Evolutionary conservation across 2,797 vertebrate species (phyloP).

Genomic region (Mionectes olivaceus): DNA sequence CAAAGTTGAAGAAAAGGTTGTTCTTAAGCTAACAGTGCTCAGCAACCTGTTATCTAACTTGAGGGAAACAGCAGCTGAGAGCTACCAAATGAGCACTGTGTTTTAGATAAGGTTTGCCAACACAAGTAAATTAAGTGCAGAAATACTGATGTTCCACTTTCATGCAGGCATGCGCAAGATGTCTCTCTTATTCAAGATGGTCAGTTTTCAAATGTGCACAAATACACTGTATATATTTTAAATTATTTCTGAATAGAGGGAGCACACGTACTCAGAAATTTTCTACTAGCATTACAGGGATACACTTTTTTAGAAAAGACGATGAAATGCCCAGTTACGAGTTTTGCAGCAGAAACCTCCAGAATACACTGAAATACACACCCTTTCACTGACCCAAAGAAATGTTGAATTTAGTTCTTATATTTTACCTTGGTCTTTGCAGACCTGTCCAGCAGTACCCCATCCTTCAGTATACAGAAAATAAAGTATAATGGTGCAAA

Average conservation of each 20-base stretch:
- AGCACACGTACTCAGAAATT: not conserved
- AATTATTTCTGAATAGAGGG: not conserved
- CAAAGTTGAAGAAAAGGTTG: too few species aligned
- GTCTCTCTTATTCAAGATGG: not conserved
- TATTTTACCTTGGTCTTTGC: not conserved
- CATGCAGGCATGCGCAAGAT: not conserved
- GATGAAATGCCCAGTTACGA: rapidly evolving
- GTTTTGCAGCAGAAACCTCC: not conserved
- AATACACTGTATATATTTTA: not conserved
- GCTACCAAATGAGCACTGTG: not conserved
- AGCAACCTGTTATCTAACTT: not conserved
- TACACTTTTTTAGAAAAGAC: not conserved
- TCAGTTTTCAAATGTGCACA: not conserved
- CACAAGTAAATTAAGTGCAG: not conserved
- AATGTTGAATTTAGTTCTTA: not conserved
- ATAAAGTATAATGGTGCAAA: not conserved
- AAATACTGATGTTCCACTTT: not conserved
- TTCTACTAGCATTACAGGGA: not conserved
- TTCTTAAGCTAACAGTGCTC: not conserved
- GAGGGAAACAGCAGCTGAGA: not conserved
- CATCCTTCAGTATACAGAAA: not conserved
- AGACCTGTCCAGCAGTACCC: not conserved
- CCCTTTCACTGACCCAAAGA: not conserved
- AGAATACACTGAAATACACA: not conserved
- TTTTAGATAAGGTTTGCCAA: not conserved